Evolutionary conservation across 2,797 vertebrate species (phyloP).

Genomic region (Arrhamphus sclerolepis): DNA sequence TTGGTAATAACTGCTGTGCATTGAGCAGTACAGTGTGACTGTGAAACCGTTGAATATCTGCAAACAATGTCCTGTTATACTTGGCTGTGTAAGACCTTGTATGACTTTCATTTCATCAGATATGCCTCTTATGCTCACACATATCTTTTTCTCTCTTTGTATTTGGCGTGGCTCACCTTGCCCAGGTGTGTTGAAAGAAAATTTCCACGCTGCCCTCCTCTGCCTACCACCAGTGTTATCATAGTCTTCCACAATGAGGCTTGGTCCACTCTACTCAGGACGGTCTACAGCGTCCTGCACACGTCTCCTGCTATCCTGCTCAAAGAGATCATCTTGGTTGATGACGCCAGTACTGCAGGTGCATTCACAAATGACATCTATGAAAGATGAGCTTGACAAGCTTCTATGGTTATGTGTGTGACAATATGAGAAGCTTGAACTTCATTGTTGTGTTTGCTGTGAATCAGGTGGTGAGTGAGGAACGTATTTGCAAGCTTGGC

Average conservation of each 20-base stretch:
- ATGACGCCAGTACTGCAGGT: constrained; percentile 92
- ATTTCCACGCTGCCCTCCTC: constrained; percentile 87
- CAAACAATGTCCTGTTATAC: constrained; percentile 18
- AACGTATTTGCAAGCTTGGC: too few relatives aligned
- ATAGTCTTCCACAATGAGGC: constrained; percentile 97
- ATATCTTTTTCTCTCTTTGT: constrained; percentile 7
- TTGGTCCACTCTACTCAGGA: constrained; percentile 93
- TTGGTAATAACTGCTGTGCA: constrained; percentile 11
- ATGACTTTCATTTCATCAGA: constrained; percentile 18
- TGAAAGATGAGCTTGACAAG: neutral
- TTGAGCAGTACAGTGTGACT: neutral
- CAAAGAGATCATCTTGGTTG: constrained; percentile 91
- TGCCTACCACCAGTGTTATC: constrained; percentile 91
- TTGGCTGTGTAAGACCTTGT: neutral
- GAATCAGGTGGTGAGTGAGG: too few relatives aligned
- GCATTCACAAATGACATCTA: neutral
- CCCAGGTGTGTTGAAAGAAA: constrained; percentile 89
- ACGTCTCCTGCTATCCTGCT: constrained; percentile 86
- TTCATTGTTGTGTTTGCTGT: too few relatives aligned
- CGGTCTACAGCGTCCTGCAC: constrained; percentile 92
- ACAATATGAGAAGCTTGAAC: too few relatives aligned
- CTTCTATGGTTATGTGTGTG: too few relatives aligned
- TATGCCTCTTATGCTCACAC: neutral
- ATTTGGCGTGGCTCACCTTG: neutral
- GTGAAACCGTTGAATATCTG: constrained; percentile 8